Evolutionary conservation across 2,797 vertebrate genomes (phyloP), one percentile per base, ranked within the genome.

Genomic region (Mionectes olivaceus): DNA sequence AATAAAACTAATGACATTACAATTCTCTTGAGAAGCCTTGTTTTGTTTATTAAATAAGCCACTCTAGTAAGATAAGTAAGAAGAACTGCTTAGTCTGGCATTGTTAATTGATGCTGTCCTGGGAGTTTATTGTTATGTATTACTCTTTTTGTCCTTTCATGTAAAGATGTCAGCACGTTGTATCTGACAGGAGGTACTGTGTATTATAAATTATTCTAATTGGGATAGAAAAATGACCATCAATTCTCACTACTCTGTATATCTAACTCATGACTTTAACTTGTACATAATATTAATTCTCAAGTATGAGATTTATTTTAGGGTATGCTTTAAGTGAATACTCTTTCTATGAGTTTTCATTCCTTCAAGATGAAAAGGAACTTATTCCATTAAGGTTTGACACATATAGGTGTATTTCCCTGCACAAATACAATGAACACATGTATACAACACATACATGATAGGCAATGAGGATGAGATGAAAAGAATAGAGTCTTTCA

Each of bases 41-140:
- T 90, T 95, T 83, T 95, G 80, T 95, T 93, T 88, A 85, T 92
- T 94, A 96, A 97, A 95, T 93, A 83, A 89, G 86, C 41, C 41
- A 64, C 23, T 43, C 43, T 37, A 59, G 61, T 81, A 78, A 92
- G 93, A 73, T 94, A 93, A 93, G 84, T 91, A 87, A 87, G 82
- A 96, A 92, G 86, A 95, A 94, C 50, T 95, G 90, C 95, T 92
- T 96, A 96, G 87, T 87, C 76, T 96, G 82, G 61, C 79, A 81
- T 35, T 92, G 69, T 91, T 96, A 96, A 94, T 87, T 95, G 89
- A 92, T 95, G 83, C 82, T 94, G 76, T 87, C 84, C 87, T 78
- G 75, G 73, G 93, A 89, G 47, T 94, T 94, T 91, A 86, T 94
- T 84, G 69, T 91, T 89, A 69, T 89, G 82, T 86, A 89, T 92